Evolutionary conservation across 2,113 vertebrate genomes (phyloP).

Genomic region (Planiliza haematocheilus): DNA sequence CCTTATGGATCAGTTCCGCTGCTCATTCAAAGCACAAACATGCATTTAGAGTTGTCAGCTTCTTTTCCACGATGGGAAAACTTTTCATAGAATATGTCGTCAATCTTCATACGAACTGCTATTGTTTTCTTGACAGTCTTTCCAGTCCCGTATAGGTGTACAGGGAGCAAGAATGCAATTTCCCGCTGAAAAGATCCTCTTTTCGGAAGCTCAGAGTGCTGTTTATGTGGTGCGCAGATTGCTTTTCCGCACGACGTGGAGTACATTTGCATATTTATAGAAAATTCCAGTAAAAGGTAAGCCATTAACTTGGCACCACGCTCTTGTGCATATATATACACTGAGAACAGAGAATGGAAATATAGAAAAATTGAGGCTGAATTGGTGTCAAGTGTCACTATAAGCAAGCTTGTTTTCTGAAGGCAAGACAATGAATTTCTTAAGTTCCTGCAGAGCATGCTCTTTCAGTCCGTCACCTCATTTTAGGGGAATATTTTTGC

Average conservation of each 20-base stretch:
- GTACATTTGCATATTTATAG: constrained; percentile 78
- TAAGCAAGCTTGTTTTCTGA: constrained; percentile 55
- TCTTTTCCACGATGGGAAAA: constrained; percentile 25
- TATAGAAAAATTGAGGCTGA: constrained; percentile 47
- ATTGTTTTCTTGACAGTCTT: constrained; percentile 60
- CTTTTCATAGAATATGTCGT: constrained; percentile 47
- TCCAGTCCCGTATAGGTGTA: constrained; percentile 29
- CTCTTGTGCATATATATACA: constrained; percentile 8
- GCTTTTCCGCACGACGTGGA: constrained; percentile 57
- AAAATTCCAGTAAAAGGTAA: constrained; percentile 69
- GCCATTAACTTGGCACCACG: constrained; percentile 60
- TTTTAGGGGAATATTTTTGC: constrained; percentile 17
- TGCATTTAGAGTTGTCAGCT: constrained; percentile 34
- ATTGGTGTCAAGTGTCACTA: constrained; percentile 63
- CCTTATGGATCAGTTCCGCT: constrained; percentile 26
- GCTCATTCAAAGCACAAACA: constrained; percentile 24
- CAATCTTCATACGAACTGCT: constrained; percentile 41
- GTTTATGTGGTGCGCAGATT: constrained; percentile 64
- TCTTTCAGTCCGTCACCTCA: constrained; percentile 43
- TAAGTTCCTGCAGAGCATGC: constrained; percentile 37
- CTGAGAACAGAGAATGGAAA: constrained; percentile 32
- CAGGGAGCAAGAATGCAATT: constrained; percentile 52
- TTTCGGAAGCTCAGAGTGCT: constrained; percentile 25
- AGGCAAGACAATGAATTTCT: constrained; percentile 51
- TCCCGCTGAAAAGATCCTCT: constrained; percentile 55